Evolutionary conservation across 2,113 vertebrate species (phyloP).

Genomic region (Pogonocichla stellata): DNA sequence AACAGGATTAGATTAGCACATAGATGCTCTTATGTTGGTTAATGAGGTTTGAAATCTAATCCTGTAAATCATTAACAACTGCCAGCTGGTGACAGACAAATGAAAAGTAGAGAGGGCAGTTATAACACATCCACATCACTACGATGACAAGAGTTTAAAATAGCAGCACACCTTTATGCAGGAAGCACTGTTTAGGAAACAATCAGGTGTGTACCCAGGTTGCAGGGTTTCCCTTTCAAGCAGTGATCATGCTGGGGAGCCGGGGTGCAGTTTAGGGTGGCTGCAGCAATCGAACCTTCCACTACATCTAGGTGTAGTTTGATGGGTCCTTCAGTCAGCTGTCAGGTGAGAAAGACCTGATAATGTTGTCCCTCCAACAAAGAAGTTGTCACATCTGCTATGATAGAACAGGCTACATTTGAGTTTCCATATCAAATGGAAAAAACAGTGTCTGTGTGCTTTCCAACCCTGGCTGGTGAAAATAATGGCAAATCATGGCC

Average conservation of each 20-base stretch:
- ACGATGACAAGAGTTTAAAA: neutral
- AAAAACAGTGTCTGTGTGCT: neutral
- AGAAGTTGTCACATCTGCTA: neutral
- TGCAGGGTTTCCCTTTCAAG: neutral
- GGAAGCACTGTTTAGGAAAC: neutral
- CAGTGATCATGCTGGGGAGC: neutral
- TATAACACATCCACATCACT: neutral
- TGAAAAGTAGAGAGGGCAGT: neutral
- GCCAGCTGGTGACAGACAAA: conserved; percentile 5
- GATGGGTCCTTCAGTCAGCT: neutral
- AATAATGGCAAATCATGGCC: neutral
- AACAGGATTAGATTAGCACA: conserved; percentile 32
- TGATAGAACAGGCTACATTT: neutral
- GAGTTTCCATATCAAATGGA: neutral
- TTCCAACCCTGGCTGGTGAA: neutral
- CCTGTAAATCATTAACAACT: conserved; percentile 36
- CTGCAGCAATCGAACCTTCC: rapidly evolving
- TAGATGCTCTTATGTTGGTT: conserved; percentile 16
- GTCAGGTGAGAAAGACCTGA: neutral
- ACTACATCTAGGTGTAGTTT: neutral
- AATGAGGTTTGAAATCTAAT: conserved; percentile 52
- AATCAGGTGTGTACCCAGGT: neutral
- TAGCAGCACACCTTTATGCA: neutral
- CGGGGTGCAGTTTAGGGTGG: neutral
- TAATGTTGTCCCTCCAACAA: neutral